Conservation (phyloP, 2,888 invertebrate genomes). For the Ophioninae sp. region DNA sequence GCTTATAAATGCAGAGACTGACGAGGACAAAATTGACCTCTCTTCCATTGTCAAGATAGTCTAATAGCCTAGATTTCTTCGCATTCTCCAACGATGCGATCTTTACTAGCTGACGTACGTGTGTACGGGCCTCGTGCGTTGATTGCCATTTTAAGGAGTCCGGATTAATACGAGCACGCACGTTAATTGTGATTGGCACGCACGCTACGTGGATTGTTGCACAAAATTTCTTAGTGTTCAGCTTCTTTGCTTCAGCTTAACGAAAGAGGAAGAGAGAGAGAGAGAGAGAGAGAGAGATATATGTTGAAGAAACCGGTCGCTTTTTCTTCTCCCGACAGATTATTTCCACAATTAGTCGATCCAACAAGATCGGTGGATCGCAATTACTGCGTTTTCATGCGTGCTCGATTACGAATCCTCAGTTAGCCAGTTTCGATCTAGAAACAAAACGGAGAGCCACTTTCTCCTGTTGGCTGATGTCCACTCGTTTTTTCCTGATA, state of each 20-base stretch:
- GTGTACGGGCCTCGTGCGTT: slow-evolving; percentile 45
- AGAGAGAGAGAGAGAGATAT: too few relatives aligned
- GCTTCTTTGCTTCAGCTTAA: slow-evolving; percentile 21
- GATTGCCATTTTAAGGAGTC: slow-evolving; percentile 51
- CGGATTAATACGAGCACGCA: slow-evolving; percentile 61
- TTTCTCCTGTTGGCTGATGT: slow-evolving; percentile 63
- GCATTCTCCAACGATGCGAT: slow-evolving; percentile 31
- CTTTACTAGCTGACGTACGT: background rate
- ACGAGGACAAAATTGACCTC: slow-evolving; percentile 47
- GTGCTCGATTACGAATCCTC: slow-evolving; percentile 3
- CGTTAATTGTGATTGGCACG: slow-evolving; percentile 61
- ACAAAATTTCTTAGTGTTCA: slow-evolving; percentile 31
- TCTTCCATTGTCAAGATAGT: slow-evolving; percentile 28
- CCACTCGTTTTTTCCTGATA: slow-evolving; percentile 50
- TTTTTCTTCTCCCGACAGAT: slow-evolving; percentile 41
- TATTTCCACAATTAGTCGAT: slow-evolving; percentile 27
- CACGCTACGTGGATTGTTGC: slow-evolving; percentile 17
- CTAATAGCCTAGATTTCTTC: slow-evolving; percentile 65
- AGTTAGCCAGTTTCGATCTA: slow-evolving; percentile 33
- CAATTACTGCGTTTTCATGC: slow-evolving; percentile 23
- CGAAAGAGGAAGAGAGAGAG: background rate
- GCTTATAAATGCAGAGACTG: slow-evolving; percentile 20
- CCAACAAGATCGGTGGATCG: slow-evolving; percentile 4
- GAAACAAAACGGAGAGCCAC: slow-evolving; percentile 33
- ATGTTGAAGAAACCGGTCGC: slow-evolving; percentile 28